These are phyloP conservation scores for Diaphora mendica DNA, from an alignment of 2,888 invertebrate genomes.

Conservation along the genomic window DNA sequence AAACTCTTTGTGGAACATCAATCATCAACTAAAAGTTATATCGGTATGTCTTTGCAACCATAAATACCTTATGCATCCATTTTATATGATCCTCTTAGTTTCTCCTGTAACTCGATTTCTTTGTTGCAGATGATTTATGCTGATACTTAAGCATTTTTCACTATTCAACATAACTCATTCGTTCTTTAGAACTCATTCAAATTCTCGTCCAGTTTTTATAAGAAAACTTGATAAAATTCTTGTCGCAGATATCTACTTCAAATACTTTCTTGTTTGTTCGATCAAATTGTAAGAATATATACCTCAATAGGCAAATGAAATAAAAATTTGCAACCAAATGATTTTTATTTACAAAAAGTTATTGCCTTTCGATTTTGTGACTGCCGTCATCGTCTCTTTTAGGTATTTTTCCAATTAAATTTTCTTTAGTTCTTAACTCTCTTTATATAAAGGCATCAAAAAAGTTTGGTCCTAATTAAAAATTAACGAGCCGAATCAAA, in stretches of 20 bases:
- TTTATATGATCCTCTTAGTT: constrained; percentile 50
- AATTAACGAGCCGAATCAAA: constrained; percentile 47
- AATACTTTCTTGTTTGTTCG: constrained; percentile 2
- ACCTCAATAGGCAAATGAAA: not conserved
- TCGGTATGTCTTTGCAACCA: constrained; percentile 29
- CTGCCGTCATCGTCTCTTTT: constrained; percentile 6
- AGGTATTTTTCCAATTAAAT: constrained; percentile 6
- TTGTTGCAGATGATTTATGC: constrained; percentile 66
- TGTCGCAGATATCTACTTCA: constrained; percentile 24
- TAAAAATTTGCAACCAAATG: constrained; percentile 16
- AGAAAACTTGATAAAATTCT: constrained; percentile 35
- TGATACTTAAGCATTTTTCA: constrained; percentile 64
- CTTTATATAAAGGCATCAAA: constrained; percentile 35
- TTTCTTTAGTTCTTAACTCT: constrained; percentile 16
- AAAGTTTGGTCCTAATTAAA: constrained; percentile 43
- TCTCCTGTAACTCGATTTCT: constrained; percentile 55
- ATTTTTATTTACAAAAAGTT: constrained; percentile 13
- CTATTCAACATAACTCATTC: constrained; percentile 58
- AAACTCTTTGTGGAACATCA: not conserved
- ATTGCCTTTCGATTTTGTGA: constrained; percentile 15
- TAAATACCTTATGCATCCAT: constrained; percentile 50
- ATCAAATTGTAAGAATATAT: not conserved
- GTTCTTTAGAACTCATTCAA: constrained; percentile 49
- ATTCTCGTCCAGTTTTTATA: constrained; percentile 45
- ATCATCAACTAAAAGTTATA: constrained; percentile 31